These are phyloP conservation scores for Lepus europaeus DNA, from an alignment of 2,113 vertebrate species.

Conservation along the genomic window DNA sequence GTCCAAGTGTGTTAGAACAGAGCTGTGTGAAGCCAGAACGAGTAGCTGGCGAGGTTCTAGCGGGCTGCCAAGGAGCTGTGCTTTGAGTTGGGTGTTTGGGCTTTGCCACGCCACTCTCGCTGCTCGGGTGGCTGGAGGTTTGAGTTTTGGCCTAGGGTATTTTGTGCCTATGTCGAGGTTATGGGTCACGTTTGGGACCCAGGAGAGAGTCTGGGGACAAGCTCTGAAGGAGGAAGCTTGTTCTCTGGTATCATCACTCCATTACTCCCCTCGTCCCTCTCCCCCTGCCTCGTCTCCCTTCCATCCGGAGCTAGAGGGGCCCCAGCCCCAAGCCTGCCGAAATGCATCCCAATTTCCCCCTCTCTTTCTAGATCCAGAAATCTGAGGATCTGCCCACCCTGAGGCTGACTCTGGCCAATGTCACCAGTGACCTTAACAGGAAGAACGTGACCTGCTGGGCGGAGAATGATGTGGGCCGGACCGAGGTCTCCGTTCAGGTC, in stretches of 20 bases:
- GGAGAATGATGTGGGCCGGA: slow-evolving; percentile 84
- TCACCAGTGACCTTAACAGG: slow-evolving; percentile 86
- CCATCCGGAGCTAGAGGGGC: neutral
- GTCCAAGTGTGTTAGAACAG: neutral
- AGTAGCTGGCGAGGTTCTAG: neutral
- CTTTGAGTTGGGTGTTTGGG: neutral
- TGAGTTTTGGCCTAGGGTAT: neutral
- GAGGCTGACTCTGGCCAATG: slow-evolving; percentile 78
- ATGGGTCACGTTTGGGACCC: neutral
- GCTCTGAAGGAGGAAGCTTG: neutral
- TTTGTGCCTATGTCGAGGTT: slow-evolving; percentile 8
- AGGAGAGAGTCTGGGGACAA: neutral
- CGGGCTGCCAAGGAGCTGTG: neutral
- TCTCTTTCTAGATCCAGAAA: slow-evolving; percentile 53
- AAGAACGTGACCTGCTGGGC: slow-evolving; percentile 87
- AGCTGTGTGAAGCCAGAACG: neutral
- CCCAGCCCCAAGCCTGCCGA: neutral
- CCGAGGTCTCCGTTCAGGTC: slow-evolving; percentile 80
- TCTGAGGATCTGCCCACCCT: slow-evolving; percentile 57
- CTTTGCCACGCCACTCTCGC: neutral
- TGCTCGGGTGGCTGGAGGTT: neutral
- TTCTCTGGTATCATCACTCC: neutral
- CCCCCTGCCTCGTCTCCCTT: neutral
- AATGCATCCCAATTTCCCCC: neutral
- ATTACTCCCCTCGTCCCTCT: neutral